Percentiles rank a stretch among this genome's conserved stretches.
Evolutionary conservation across 2,113 vertebrate genomes (phyloP).

Genomic region (Rousettus leschenaultii): DNA sequence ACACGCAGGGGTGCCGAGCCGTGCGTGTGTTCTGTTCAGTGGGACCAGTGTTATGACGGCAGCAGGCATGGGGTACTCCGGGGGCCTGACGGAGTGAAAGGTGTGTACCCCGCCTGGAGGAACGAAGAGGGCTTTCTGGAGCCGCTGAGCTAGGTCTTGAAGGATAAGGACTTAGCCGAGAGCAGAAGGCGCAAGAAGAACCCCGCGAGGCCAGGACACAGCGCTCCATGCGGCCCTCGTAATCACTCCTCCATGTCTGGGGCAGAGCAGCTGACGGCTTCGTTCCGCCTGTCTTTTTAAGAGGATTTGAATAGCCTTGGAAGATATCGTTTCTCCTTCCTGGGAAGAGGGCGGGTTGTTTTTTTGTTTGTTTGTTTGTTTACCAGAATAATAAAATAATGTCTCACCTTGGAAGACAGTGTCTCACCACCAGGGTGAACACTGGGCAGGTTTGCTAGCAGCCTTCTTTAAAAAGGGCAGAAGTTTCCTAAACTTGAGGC

Average conservation of each 20-base stretch:
- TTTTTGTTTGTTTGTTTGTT: too few relatives aligned
- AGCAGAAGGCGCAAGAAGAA: background rate
- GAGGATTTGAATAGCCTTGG: background rate
- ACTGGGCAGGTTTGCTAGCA: background rate
- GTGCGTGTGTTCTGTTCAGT: background rate
- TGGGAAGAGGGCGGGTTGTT: background rate
- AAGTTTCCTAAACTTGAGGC: background rate
- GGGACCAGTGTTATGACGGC: background rate
- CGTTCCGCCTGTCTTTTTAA: background rate
- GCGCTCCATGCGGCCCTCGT: background rate
- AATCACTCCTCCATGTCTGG: rapidly evolving
- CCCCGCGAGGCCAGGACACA: too few relatives aligned
- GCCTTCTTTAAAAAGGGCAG: background rate
- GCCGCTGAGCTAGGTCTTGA: background rate
- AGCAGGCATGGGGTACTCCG: rapidly evolving
- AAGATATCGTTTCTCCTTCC: background rate
- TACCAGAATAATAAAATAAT: background rate
- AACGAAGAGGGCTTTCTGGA: background rate
- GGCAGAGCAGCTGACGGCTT: background rate
- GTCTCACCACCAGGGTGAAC: background rate
- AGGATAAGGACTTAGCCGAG: background rate
- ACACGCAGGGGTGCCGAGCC: background rate
- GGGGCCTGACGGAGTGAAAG: background rate
- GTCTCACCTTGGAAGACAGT: background rate
- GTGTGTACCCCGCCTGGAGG: rapidly evolving